Percentiles rank a stretch among this genome's conserved stretches.
Conservation (phyloP, 2,888 invertebrate genomes). For the Ligdia adustata region DNA sequence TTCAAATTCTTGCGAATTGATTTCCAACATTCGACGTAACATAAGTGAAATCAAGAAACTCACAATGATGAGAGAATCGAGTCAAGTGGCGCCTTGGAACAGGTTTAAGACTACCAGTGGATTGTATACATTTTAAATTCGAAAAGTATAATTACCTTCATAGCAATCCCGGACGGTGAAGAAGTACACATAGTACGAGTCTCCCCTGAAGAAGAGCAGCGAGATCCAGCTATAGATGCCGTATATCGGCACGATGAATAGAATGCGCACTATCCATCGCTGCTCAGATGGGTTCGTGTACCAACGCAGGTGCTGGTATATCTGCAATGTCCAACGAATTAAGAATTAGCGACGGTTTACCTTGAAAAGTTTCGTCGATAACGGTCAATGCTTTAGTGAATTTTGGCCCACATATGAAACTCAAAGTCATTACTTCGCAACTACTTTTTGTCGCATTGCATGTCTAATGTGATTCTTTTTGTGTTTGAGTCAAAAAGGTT, state of each 20-base stretch:
- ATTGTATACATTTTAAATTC: no score
- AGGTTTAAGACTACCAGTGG: no score
- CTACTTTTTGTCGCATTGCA: no score
- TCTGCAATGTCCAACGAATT: slow-evolving; percentile 85
- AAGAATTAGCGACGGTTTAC: background rate
- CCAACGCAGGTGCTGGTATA: slow-evolving; percentile 99
- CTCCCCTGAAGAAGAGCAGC: slow-evolving; percentile 98
- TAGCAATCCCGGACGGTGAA: slow-evolving; percentile 99
- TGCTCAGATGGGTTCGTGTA: slow-evolving; percentile 99
- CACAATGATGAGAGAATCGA: no score
- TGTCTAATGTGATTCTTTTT: no score
- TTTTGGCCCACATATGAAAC: background rate
- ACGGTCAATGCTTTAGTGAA: background rate
- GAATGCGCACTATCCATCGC: slow-evolving; percentile 99
- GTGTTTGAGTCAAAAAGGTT: no score
- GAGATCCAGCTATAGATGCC: slow-evolving; percentile 99
- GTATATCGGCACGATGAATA: slow-evolving; percentile 99
- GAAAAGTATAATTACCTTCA: slow-evolving; percentile 97
- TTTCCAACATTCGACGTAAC: no score
- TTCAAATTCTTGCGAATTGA: no score
- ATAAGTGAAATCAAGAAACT: no score
- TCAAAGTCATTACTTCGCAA: background rate
- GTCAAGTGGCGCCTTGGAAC: no score
- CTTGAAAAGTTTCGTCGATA: background rate
- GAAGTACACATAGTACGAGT: slow-evolving; percentile 99